These are phyloP conservation scores for Drosophila sucinea DNA, from an alignment of 1,140 invertebrate species.

Conservation along the genomic window DNA sequence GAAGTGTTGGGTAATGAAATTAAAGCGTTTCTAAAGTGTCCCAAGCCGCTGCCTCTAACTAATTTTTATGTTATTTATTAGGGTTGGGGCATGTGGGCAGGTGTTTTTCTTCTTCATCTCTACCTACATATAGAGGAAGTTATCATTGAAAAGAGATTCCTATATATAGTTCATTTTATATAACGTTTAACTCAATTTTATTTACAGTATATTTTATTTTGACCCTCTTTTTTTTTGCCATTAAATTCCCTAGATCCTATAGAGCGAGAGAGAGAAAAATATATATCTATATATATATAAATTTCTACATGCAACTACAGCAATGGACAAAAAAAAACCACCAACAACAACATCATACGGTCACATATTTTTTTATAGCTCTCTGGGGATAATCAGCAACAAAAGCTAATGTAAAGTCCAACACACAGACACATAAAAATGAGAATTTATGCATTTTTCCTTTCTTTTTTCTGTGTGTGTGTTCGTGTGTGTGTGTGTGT, in stretches of 20 bases:
- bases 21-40: slow-evolving; percentile 55
- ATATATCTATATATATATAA: slow-evolving; percentile 35
- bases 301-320: slow-evolving; percentile 61
- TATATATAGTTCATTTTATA: slow-evolving; percentile 9
- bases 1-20: slow-evolving; percentile 71
- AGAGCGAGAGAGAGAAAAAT: too few relatives aligned
- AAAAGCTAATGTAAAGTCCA: slow-evolving; percentile 75
- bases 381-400: slow-evolving; percentile 70
- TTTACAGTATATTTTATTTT: slow-evolving; percentile 26
- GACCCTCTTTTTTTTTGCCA: slow-evolving; percentile 33
- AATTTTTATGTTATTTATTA: slow-evolving; percentile 38
- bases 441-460: slow-evolving; percentile 74
- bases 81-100: slow-evolving; percentile 21
- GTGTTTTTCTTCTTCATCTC: slow-evolving; percentile 7
- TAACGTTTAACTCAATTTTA: slow-evolving; percentile 55
- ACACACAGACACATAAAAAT: slow-evolving; percentile 79
- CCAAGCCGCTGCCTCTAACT: slow-evolving; percentile 25
- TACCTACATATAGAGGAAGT: not conserved
- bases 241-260: slow-evolving; percentile 46
- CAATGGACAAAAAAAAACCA: slow-evolving; percentile 40
- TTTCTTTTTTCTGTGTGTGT: not conserved
- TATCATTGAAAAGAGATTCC: slow-evolving; percentile 3
- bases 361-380: slow-evolving; percentile 73
- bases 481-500: slow-evolving; percentile 2
- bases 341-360: slow-evolving; percentile 39